Evolutionary conservation across 2,113 vertebrate species (phyloP).

Genomic region (Oenanthe melanoleuca): DNA sequence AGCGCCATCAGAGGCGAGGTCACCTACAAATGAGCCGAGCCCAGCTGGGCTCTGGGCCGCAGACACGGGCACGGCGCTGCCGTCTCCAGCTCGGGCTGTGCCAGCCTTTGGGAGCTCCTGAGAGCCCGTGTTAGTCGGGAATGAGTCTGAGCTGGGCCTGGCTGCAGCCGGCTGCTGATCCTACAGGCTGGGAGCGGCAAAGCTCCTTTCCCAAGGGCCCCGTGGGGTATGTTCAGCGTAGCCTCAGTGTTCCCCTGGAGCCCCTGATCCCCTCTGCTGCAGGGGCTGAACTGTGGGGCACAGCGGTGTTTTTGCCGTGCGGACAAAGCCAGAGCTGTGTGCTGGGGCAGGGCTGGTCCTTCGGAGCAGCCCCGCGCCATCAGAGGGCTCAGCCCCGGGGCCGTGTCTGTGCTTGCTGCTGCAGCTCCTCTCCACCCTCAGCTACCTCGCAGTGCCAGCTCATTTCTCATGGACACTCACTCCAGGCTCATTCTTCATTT

Average conservation of each 20-base stretch:
- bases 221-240: not conserved
- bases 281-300: not conserved
- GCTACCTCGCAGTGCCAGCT: not conserved
- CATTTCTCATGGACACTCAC: not conserved
- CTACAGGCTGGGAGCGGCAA: not conserved
- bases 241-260: not conserved
- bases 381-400: not conserved
- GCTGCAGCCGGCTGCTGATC: not conserved
- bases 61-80: not conserved
- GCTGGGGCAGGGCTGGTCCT: not conserved
- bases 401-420: fast-evolving
- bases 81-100: not conserved
- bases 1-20: not conserved
- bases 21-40: not conserved
- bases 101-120: not conserved
- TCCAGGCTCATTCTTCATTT: not conserved
- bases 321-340: not conserved
- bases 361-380: fast-evolving
- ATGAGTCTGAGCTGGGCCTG: not conserved
- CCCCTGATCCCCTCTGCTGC: not conserved
- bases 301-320: fast-evolving
- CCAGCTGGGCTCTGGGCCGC: not conserved
- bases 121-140: not conserved
- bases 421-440: too few relatives aligned
- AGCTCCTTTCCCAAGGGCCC: not conserved